phyloP scores from a whole-genome alignment of 1,140 invertebrate genomes.

The Carcinoscorpius rotundicauda region DNA sequence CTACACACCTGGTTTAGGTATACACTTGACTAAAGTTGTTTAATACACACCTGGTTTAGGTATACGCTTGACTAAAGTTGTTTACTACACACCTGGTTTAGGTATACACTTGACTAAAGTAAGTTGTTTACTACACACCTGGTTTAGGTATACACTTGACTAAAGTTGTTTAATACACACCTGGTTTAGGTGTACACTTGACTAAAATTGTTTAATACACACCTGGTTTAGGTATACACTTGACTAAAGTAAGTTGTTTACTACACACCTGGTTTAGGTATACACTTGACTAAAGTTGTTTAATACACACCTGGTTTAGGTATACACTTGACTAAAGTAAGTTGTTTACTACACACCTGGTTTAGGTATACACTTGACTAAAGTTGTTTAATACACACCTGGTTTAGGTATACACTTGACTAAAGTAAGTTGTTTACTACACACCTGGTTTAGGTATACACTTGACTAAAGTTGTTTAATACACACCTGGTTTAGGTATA shows the following conservation, averaged over 20 bases:
- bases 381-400: conserved; percentile 36
- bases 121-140: conserved; percentile 35
- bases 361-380: conserved; percentile 57
- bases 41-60: conserved; percentile 50
- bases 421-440: conserved; percentile 7
- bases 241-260: conserved; percentile 36
- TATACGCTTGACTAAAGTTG: conserved; percentile 49
- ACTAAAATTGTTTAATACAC: conserved; percentile 31
- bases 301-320: conserved; percentile 50
- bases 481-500: conserved; percentile 54
- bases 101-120: conserved; percentile 61
- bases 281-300: conserved; percentile 46
- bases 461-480: conserved; percentile 37
- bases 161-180: conserved; percentile 33
- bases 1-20: conserved; percentile 53
- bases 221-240: conserved; percentile 63
- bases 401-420: conserved; percentile 62
- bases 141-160: conserved; percentile 62
- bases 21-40: conserved; percentile 46
- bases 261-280: conserved; percentile 53
- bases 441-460: conserved; percentile 60
- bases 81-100: conserved; percentile 44
- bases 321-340: conserved; percentile 56
- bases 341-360: conserved; percentile 41
- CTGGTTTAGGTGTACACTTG: conserved; percentile 59